phyloP scores from a whole-genome alignment of 2,888 invertebrate genomes.

The Catocala fraxini region DNA sequence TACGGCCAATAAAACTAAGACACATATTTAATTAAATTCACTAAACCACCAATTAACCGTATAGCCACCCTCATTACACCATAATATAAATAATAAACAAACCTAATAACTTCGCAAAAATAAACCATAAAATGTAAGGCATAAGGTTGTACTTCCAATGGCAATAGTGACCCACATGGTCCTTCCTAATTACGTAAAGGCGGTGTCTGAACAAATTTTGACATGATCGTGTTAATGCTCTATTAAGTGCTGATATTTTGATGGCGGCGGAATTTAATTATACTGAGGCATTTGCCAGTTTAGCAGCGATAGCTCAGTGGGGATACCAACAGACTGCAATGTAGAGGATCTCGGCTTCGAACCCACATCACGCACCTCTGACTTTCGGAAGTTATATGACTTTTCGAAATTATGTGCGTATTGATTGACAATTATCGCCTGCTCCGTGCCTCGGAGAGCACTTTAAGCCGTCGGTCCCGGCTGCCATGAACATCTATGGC shows the following conservation, averaged over 20 bases:
- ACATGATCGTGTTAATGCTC: slow-evolving; percentile 33
- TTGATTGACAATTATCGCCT: no score
- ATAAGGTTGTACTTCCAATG: slow-evolving; percentile 13
- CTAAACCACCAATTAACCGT: slow-evolving; percentile 34
- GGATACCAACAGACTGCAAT: no score
- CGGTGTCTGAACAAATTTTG: slow-evolving; percentile 39
- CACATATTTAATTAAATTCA: slow-evolving; percentile 45
- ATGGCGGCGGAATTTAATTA: slow-evolving; percentile 31
- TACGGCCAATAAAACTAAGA: slow-evolving; percentile 24
- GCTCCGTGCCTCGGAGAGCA: no score
- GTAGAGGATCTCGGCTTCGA: no score
- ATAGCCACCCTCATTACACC: slow-evolving; percentile 34
- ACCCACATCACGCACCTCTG: no score
- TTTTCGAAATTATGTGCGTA: no score
- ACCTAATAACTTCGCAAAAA: background rate
- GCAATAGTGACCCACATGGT: slow-evolving; percentile 30
- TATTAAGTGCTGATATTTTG: slow-evolving; percentile 36
- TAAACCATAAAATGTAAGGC: rapidly evolving
- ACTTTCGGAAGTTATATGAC: no score
- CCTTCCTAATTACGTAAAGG: slow-evolving; percentile 31
- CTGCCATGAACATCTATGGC: no score
- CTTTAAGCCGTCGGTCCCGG: no score
- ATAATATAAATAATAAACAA: slow-evolving; percentile 44
- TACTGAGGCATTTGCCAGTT: slow-evolving; percentile 7
- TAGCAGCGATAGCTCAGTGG: no score